Evolutionary conservation across 2,113 vertebrate genomes (phyloP).

Genomic region (Bombycilla garrulus): DNA sequence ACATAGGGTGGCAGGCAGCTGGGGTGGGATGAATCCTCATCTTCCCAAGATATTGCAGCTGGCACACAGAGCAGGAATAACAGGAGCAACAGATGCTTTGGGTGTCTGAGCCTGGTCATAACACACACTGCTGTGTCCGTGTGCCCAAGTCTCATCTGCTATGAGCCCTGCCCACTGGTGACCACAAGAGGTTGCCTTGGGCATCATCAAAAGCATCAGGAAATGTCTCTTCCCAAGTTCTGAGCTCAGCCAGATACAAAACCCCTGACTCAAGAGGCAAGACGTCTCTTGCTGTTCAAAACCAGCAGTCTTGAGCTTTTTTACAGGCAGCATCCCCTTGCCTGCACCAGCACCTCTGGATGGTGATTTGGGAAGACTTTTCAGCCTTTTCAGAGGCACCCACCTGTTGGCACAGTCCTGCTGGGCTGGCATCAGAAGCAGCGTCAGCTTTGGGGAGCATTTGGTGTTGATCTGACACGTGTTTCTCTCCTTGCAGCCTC

Average conservation of each 20-base stretch:
- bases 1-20: not conserved
- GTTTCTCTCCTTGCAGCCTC: constrained; percentile 81
- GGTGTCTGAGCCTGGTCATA: not conserved
- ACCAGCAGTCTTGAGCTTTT: not conserved
- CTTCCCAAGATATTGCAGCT: not conserved
- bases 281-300: not conserved
- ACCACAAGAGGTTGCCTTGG: not conserved
- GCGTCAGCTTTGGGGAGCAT: not conserved
- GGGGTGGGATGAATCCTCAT: not conserved
- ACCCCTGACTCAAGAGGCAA: not conserved
- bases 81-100: not conserved
- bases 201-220: not conserved
- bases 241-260: not conserved
- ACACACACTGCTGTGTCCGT: not conserved
- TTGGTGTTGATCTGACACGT: not conserved
- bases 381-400: not conserved
- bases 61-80: not conserved
- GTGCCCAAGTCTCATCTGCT: not conserved
- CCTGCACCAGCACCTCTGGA: rapidly evolving
- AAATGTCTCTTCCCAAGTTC: not conserved
- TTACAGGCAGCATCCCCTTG: not conserved
- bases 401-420: not conserved
- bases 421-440: not conserved
- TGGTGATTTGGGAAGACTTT: not conserved
- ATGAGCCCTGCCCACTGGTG: not conserved